Conservation (phyloP, 2,797 vertebrate species). For the Hoplostethus mediterraneus region DNA sequence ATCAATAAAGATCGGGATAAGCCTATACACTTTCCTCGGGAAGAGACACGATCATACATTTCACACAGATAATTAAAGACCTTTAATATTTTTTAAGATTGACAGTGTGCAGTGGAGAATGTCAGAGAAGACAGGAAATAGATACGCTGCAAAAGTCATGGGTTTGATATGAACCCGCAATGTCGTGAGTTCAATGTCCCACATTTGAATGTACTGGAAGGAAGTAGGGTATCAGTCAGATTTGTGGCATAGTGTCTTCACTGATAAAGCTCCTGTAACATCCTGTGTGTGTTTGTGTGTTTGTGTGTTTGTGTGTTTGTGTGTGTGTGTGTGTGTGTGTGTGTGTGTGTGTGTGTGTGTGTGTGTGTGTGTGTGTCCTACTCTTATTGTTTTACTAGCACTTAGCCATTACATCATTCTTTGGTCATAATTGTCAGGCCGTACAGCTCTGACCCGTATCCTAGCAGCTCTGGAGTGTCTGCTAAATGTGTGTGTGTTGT, state of each 20-base stretch:
- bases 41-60: background rate
- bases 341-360: too few relatives aligned
- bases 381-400: background rate
- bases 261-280: too few relatives aligned
- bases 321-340: too few relatives aligned
- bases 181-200: too few relatives aligned
- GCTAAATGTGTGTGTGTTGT: background rate
- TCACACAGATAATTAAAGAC: conserved; percentile 6
- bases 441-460: background rate
- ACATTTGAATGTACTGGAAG: too few relatives aligned
- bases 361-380: too few relatives aligned
- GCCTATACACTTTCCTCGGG: background rate
- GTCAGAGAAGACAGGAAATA: background rate
- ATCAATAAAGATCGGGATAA: too few relatives aligned
- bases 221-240: too few relatives aligned
- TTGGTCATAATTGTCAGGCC: conserved; percentile 5
- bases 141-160: background rate
- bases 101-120: background rate
- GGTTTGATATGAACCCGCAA: too few relatives aligned
- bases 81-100: conserved; percentile 5
- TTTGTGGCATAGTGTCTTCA: too few relatives aligned
- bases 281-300: background rate
- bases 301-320: background rate
- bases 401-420: conserved; percentile 17
- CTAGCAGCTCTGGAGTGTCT: background rate